phyloP scores from a whole-genome alignment of 92 coral and sea anemone genomes.

The Isaurus tuberculatus region DNA sequence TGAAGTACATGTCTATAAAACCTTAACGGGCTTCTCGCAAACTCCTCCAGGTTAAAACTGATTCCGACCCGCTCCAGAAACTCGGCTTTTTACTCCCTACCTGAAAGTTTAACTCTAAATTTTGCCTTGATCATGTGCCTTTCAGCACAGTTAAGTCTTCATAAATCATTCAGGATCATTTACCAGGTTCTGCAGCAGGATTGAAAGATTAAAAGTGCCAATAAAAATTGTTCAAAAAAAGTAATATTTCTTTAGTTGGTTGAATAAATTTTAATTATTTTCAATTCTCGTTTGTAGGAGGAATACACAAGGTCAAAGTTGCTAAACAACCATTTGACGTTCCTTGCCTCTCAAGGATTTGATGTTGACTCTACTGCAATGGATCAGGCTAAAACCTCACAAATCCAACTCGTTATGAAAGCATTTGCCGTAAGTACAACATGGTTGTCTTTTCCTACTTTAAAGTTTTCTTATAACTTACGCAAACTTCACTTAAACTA shows the following conservation, averaged over 20 bases:
- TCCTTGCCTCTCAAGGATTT: constrained; percentile 57
- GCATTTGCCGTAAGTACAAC: constrained; percentile 87
- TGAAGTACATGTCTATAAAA: too few species aligned
- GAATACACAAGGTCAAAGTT: constrained; percentile 76
- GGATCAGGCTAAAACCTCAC: constrained; percentile 75
- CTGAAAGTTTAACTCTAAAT: too few species aligned
- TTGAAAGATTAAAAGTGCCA: background rate
- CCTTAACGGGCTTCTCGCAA: too few species aligned
- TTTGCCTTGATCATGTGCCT: too few species aligned
- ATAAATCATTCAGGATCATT: too few species aligned
- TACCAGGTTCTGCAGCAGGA: too few species aligned
- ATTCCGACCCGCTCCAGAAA: too few species aligned
- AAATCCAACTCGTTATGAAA: constrained; percentile 88
- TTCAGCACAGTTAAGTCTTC: too few species aligned
- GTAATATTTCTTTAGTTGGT: background rate
- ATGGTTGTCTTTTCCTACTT: background rate
- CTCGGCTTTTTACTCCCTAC: too few species aligned
- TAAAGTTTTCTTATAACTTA: background rate
- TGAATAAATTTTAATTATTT: background rate
- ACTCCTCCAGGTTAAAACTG: too few species aligned
- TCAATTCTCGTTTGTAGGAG: constrained; percentile 64
- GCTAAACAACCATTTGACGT: constrained; percentile 61
- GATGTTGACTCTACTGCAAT: constrained; percentile 58
- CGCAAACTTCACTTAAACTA: background rate
- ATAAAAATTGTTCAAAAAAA: background rate